Base-by-base conservation (phyloP, 2,113 vertebrate species). In the Paradoxurus hermaphroditus region DNA sequence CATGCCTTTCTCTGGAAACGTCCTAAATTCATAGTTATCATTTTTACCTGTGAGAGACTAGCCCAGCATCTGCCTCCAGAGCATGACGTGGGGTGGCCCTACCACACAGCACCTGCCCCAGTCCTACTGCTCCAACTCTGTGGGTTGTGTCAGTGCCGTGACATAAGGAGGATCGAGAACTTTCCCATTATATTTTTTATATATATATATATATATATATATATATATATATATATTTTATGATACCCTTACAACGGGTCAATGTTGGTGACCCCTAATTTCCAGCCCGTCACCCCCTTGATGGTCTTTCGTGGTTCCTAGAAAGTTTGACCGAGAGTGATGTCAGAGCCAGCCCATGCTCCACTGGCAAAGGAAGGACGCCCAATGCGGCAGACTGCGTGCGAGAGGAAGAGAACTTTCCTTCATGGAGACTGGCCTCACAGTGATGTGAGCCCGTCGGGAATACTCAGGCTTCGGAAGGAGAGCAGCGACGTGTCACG, bases 391-490 rank as follows among this genome's bases (percentile, higher is more conserved):
- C 56, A 18, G 51, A 18, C 16, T 53, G 51, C 18, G 15, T n/a
- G 79, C 77, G 49, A 27, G 49, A 86, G n/a, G 39, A 96, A 44
- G 29, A 46, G 91, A 34, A 49, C 4, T 21, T 72, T 90, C 98
- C 98, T 98, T 98, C 97, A n/a, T 98, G 98, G 98, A 98, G 4
- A 97, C 73, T 86, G 98, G 96, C 63, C 98, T 97, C 90, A 99
- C 95, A 94, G 98, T 90, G 92, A 98, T 97, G 19, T 93, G 63
- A 96, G 98, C 98, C 73, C 96, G 98, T 39, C 97, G 97, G 94
- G 97, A 98, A 97, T 98, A 99, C 90, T 99, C 94, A 34, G 99
- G 96, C 0, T 98, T 51, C 5, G 94, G 98, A 13, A 98, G 98
- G 68, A 99, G 99, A 88, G 98, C 98, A 75, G 98, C 81, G 67